Conservation (phyloP, 2,797 vertebrate species). For the Psittacula derbiana region DNA sequence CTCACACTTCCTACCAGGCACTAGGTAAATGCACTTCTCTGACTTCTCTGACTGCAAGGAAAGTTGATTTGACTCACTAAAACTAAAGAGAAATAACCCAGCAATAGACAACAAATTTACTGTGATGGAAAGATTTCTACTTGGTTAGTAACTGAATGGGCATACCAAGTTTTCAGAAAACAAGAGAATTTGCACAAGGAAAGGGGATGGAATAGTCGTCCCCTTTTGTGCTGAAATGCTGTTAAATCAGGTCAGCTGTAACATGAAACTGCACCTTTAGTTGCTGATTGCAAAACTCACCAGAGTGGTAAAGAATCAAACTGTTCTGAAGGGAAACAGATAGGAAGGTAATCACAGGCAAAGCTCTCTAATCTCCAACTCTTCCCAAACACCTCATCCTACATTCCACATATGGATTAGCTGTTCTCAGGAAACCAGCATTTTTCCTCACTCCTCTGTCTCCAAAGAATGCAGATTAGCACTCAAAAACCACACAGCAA, state of each 20-base stretch:
- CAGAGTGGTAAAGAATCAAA: not conserved
- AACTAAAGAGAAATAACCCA: not conserved
- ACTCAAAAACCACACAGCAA: not conserved
- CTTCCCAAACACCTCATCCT: not conserved
- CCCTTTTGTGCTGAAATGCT: not conserved
- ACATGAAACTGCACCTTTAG: not conserved
- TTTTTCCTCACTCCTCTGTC: not conserved
- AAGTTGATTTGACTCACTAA: not conserved
- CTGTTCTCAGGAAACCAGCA: not conserved
- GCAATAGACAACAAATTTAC: not conserved
- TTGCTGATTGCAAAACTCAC: not conserved
- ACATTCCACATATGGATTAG: not conserved
- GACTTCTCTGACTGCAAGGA: not conserved
- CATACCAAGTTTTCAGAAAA: not conserved
- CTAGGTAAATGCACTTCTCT: not conserved
- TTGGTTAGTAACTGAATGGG: not conserved
- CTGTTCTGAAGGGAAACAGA: not conserved
- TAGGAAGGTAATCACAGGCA: not conserved
- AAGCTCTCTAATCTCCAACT: not conserved
- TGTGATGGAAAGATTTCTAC: not conserved
- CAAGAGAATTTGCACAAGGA: not conserved
- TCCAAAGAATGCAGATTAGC: not conserved
- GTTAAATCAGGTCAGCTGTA: not conserved
- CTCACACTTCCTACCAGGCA: not conserved
- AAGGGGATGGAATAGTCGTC: not conserved